phyloP scores from a whole-genome alignment of 2,113 vertebrate species.

The Apaloderma vittatum region DNA sequence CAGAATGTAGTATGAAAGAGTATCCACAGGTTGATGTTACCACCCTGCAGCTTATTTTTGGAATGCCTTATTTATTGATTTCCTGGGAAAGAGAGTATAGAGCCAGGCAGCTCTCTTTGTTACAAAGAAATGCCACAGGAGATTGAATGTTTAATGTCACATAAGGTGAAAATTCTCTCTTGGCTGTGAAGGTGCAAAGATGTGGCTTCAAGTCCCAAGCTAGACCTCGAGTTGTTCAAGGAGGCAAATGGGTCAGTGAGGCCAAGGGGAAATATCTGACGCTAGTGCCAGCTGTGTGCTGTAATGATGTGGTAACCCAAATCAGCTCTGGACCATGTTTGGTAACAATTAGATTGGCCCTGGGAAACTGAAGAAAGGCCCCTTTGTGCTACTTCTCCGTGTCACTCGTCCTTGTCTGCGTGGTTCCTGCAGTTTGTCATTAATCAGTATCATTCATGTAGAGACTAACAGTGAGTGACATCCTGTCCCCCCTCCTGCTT shows the following conservation, averaged over 20 bases:
- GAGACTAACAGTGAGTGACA: neutral
- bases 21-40: neutral
- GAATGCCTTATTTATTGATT: neutral
- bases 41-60: neutral
- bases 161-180: neutral
- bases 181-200: neutral
- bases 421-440: neutral
- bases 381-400: neutral
- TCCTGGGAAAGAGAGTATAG: neutral
- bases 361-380: neutral
- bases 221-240: neutral
- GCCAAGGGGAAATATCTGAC: neutral
- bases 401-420: neutral
- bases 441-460: neutral
- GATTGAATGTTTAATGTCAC: neutral
- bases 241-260: neutral
- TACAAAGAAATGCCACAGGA: neutral
- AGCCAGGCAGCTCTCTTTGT: neutral
- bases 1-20: neutral
- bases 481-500: neutral
- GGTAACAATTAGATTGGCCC: neutral
- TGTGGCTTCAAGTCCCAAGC: neutral
- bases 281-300: neutral
- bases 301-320: neutral
- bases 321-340: neutral